A percentile compares a stretch with the other conserved stretches of the same genome.
phyloP scores from a whole-genome alignment of 2,797 vertebrate genomes.

The Oryzias sinensis region DNA sequence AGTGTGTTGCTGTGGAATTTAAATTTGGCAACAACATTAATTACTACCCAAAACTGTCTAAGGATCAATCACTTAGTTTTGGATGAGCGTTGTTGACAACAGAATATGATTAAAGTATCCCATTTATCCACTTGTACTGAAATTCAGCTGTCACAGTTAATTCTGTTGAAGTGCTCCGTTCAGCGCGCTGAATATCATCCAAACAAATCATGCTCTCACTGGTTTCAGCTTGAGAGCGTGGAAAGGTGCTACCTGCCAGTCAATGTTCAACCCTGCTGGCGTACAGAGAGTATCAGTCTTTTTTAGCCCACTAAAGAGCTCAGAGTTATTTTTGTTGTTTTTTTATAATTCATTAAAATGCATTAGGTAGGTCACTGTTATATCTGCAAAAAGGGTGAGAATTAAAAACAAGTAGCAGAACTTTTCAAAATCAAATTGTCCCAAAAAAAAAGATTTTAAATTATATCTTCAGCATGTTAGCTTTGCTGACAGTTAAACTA shows the following conservation, averaged over 20 bases:
- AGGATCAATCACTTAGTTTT: slow-evolving; percentile 41
- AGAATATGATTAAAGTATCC: slow-evolving; percentile 45
- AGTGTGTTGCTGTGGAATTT: slow-evolving; percentile 8
- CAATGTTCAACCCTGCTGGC: slow-evolving; percentile 40
- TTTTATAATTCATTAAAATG: background rate
- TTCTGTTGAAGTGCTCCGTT: slow-evolving; percentile 33
- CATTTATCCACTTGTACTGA: slow-evolving; percentile 17
- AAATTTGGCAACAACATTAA: slow-evolving; percentile 35
- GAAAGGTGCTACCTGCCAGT: slow-evolving; percentile 47
- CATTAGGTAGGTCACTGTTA: background rate
- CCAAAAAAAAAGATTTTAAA: slow-evolving; percentile 34
- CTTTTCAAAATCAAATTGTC: slow-evolving; percentile 20
- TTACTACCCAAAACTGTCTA: slow-evolving; percentile 24
- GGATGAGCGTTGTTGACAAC: slow-evolving; percentile 33
- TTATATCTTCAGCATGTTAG: slow-evolving; percentile 24
- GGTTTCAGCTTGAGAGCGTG: slow-evolving; percentile 15
- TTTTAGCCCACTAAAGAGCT: slow-evolving; percentile 26
- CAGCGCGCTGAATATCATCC: slow-evolving; percentile 40
- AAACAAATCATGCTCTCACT: slow-evolving; percentile 45
- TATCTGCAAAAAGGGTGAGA: slow-evolving; percentile 4
- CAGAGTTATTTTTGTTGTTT: slow-evolving; percentile 19
- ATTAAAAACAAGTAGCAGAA: background rate
- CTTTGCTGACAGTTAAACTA: slow-evolving; percentile 20
- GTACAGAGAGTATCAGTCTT: slow-evolving; percentile 11
- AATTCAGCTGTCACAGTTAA: slow-evolving; percentile 48